These are phyloP conservation scores for Aurelia sp. DNA, from an alignment of 30 jellyfish, hydroid and myxozoan species.

Conservation along the genomic window DNA sequence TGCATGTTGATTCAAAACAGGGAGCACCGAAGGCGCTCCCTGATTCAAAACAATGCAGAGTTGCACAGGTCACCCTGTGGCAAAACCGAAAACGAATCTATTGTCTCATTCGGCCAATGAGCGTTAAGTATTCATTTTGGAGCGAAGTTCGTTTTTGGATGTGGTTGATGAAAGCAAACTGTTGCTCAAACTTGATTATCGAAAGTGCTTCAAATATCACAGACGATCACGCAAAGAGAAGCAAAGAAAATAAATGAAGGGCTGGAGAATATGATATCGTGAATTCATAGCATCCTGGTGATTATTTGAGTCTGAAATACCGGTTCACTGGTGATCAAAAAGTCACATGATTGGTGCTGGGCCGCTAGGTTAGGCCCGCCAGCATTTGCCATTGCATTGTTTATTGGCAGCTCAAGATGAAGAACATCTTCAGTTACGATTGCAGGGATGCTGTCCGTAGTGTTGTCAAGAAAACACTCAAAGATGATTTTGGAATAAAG, in stretches of 20 bases:
- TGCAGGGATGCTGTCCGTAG: conserved; percentile 89
- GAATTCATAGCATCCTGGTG: neutral
- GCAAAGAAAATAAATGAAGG: too few species aligned
- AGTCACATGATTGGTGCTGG: too few species aligned
- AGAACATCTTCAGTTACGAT: conserved; percentile 81
- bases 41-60: too few species aligned
- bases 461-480: conserved; percentile 72
- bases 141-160: conserved; percentile 77
- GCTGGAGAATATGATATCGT: too few species aligned
- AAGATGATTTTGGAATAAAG: conserved; percentile 91
- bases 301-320: conserved; percentile 9
- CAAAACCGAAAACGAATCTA: neutral
- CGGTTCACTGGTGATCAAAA: too few species aligned
- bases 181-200: conserved; percentile 1
- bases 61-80: conserved; percentile 20
- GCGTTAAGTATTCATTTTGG: conserved; percentile 42
- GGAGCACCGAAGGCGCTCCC: too few species aligned
- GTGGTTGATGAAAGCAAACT: conserved; percentile 14
- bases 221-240: too few species aligned
- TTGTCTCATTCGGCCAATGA: conserved; percentile 54
- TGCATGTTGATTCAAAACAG: too few species aligned
- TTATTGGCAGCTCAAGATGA: conserved; percentile 44
- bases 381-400: too few species aligned
- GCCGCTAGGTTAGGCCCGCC: too few species aligned
- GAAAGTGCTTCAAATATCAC: too few species aligned